phyloP scores from a whole-genome alignment of 2,797 vertebrate genomes.

The Scolopax bukidnonensis region DNA sequence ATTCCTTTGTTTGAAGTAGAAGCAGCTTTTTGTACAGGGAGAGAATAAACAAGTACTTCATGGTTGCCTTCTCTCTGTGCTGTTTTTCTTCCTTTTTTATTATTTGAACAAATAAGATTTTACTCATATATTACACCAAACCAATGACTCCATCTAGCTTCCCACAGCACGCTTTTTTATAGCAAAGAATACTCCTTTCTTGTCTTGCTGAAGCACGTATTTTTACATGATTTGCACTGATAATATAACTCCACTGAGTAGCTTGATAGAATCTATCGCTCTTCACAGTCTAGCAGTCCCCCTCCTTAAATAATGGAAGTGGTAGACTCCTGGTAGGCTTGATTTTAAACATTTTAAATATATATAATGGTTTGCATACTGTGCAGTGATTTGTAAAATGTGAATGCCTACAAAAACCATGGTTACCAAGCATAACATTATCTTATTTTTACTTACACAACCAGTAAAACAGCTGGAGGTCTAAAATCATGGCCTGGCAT shows the following conservation, averaged over 20 bases:
- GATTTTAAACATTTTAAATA: slow-evolving; percentile 78
- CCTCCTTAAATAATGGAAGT: slow-evolving; percentile 72
- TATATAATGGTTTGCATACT: slow-evolving; percentile 79
- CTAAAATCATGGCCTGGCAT: slow-evolving; percentile 77
- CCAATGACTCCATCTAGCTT: slow-evolving; percentile 44
- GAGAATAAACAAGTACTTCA: slow-evolving; percentile 34
- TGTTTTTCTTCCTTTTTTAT: slow-evolving; percentile 10
- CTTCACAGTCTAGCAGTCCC: slow-evolving; percentile 69
- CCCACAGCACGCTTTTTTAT: not conserved
- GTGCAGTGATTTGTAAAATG: slow-evolving; percentile 83
- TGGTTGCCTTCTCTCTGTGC: slow-evolving; percentile 15
- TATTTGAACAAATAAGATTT: slow-evolving; percentile 54
- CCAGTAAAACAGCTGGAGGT: slow-evolving; percentile 84
- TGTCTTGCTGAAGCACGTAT: not conserved
- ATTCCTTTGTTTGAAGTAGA: slow-evolving; percentile 57
- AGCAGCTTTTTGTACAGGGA: not conserved
- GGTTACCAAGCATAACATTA: slow-evolving; percentile 80
- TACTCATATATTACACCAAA: slow-evolving; percentile 52
- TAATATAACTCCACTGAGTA: slow-evolving; percentile 8
- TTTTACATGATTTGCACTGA: slow-evolving; percentile 63
- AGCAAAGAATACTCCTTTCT: slow-evolving; percentile 33
- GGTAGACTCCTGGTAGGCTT: slow-evolving; percentile 65
- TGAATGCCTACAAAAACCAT: slow-evolving; percentile 78
- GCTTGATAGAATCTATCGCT: slow-evolving; percentile 46
- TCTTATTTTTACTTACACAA: slow-evolving; percentile 85